phyloP scores from a whole-genome alignment of 1,140 invertebrate genomes.

The Pomacea maculata region DNA sequence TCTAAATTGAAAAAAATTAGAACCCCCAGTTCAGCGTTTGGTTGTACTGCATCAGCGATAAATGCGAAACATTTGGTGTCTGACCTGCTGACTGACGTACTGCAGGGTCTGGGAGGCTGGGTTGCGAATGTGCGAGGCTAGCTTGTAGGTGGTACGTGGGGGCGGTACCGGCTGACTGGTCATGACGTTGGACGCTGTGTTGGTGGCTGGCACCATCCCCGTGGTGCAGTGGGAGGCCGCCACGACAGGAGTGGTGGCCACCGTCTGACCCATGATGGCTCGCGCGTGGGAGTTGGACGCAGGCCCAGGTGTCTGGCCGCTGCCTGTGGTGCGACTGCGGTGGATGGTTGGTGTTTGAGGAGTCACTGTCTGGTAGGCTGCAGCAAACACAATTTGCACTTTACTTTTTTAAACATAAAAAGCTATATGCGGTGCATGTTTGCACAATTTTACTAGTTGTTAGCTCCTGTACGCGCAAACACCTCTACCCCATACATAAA shows the following conservation, averaged over 20 bases:
- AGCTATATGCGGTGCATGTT: too few species aligned
- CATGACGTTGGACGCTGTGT: not conserved
- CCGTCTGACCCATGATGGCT: slow-evolving; percentile 78
- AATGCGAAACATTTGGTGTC: not conserved
- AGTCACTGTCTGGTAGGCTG: slow-evolving; percentile 19
- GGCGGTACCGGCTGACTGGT: slow-evolving; percentile 6
- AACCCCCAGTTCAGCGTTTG: too few species aligned
- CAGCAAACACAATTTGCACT: not conserved
- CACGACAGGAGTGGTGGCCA: slow-evolving; percentile 4
- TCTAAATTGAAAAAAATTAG: too few species aligned
- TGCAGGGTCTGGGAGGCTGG: slow-evolving; percentile 3
- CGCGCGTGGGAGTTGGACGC: slow-evolving; percentile 72
- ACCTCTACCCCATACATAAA: too few species aligned
- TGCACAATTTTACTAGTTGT: too few species aligned
- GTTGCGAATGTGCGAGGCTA: slow-evolving; percentile 21
- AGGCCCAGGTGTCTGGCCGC: not conserved
- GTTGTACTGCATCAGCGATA: too few species aligned
- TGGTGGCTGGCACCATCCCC: not conserved
- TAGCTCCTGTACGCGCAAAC: too few species aligned
- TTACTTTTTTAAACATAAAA: too few species aligned
- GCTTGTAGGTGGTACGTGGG: slow-evolving; percentile 23
- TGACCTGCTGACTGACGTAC: slow-evolving; percentile 18
- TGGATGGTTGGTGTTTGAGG: not conserved
- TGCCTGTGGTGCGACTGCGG: too few species aligned
- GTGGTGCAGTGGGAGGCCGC: not conserved